Evolutionary conservation across 2,113 vertebrate species (phyloP), one percentile per base, ranked within the genome.

Genomic region (Phaethon lepturus): DNA sequence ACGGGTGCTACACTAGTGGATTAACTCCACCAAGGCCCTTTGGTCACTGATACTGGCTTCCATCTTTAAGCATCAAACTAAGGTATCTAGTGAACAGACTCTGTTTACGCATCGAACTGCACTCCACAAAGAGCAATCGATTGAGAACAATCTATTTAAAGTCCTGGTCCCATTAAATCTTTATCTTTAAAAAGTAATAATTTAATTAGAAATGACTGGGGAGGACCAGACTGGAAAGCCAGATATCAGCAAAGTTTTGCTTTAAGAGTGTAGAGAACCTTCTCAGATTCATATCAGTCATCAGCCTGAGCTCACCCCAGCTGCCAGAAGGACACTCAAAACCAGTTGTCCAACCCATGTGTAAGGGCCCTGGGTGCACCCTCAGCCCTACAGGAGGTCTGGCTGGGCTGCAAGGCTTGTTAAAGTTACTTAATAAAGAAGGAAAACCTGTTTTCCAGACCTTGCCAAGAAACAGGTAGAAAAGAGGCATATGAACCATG

Each of bases 1-100:
- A 2, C 3, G 17, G 47, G 11, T n/a, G 6, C 17, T 35, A 20
- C 17, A 17, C 10, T 5, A 0, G 0, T 8, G 18, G 13, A 4
- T 13, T 31, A 38, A 69, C 3, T 17, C 38, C 42, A 2, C 9
- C 26, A 56, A 38, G 19, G 25, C 31, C 10, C 13, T 33, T 29
- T 45, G 64, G 13, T 5, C 15, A 13, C 22, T 66, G 4, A 7
- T 35, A 35, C 4, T 40, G 24, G 6, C 10, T 71, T 72, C 31
- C 28, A 10, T 7, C 29, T 59, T 75, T 29, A 20, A 28, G 8
- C 13, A 11, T 11, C 23, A 15, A 3, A 50, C 18, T 2, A 7
- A 8, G 9, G 20, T 29, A 11, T 53, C 25, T 11, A 19, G 23
- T 18, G 45, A 74, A 8, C 40, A 74, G 33, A 4, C 1, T 85